Evolutionary conservation across 2,888 invertebrate species (phyloP).

Genomic region (Iselma pallidipennis): DNA sequence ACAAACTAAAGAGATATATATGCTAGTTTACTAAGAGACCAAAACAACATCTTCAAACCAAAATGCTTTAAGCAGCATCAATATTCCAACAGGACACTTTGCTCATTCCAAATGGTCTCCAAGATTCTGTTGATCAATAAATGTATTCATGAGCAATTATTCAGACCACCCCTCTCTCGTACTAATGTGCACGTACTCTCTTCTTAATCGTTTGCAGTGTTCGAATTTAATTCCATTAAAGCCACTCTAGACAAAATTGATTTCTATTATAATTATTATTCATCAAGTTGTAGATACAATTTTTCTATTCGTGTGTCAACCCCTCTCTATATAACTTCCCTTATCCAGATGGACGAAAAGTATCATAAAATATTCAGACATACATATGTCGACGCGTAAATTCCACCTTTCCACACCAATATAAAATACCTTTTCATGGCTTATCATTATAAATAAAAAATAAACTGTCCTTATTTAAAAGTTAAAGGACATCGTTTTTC

Average conservation of each 20-base stretch:
- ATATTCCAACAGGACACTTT: not conserved
- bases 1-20: not conserved
- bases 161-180: not conserved
- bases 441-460: constrained; percentile 32
- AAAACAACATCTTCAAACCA: not conserved
- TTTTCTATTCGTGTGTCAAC: not conserved
- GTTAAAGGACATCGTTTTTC: constrained; percentile 23
- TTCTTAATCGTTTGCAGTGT: not conserved
- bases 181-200: not conserved
- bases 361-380: constrained; percentile 10
- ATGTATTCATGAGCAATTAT: constrained; percentile 1
- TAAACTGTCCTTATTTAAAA: constrained; percentile 31
- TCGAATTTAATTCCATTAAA: not conserved
- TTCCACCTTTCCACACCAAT: constrained; percentile 20
- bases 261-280: not conserved
- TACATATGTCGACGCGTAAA: constrained; percentile 19
- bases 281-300: not conserved
- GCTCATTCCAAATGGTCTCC: not conserved
- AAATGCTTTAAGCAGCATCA: constrained; percentile 1
- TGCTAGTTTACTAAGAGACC: not conserved
- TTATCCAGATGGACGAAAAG: constrained; percentile 4
- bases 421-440: constrained; percentile 31
- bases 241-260: not conserved
- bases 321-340: not conserved
- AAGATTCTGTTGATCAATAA: constrained; percentile 2